These are phyloP conservation scores for Mystacornis crossleyi DNA, from an alignment of 2,113 vertebrate genomes.

Conservation along the genomic window DNA sequence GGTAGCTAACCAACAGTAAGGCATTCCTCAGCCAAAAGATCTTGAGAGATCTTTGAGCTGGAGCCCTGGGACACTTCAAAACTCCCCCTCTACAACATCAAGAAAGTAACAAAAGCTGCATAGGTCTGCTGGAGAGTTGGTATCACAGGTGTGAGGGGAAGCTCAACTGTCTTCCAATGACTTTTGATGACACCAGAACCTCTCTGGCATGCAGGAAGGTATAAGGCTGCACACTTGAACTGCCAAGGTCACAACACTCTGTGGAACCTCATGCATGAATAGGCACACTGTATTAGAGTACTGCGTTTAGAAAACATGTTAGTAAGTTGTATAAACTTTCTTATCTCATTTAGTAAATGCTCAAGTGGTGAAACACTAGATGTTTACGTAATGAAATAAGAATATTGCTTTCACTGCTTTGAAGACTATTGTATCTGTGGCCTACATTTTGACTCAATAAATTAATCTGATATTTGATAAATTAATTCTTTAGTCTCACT, in stretches of 20 bases:
- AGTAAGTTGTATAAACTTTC: not conserved
- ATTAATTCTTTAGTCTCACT: not conserved
- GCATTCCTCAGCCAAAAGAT: not conserved
- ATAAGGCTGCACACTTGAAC: not conserved
- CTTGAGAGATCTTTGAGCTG: not conserved
- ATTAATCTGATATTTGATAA: not conserved
- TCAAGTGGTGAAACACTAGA: not conserved
- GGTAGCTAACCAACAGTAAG: not conserved
- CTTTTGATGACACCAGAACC: not conserved
- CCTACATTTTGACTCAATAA: not conserved
- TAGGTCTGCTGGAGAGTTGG: not conserved
- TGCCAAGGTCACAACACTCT: not conserved
- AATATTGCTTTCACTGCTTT: not conserved
- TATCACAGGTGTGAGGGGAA: not conserved
- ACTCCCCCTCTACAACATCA: not conserved
- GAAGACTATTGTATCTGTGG: not conserved
- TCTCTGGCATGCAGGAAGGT: not conserved
- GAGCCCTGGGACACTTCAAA: not conserved
- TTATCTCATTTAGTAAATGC: conserved; percentile 5
- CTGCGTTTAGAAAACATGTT: not conserved
- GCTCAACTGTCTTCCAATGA: not conserved
- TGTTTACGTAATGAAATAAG: not conserved
- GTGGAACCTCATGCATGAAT: not conserved
- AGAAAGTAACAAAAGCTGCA: not conserved
- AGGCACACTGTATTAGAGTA: not conserved